These are phyloP conservation scores for Theristicus caerulescens DNA, from an alignment of 2,113 vertebrate genomes.

Conservation along the genomic window DNA sequence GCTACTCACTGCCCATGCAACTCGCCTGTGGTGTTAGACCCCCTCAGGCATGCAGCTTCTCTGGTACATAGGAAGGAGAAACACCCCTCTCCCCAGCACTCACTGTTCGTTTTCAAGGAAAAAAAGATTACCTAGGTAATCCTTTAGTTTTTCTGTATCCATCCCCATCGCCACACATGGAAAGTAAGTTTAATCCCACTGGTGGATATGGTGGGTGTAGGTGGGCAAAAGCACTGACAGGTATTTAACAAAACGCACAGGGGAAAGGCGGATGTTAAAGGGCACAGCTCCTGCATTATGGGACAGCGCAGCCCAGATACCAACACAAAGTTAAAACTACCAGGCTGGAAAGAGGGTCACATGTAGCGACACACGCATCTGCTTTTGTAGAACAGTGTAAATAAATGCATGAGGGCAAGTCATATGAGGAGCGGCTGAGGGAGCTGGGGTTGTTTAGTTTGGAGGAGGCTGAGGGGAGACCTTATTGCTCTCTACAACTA, in stretches of 20 bases:
- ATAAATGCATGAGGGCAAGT: neutral
- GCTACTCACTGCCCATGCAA: neutral
- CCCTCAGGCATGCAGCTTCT: no score
- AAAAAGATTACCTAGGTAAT: neutral
- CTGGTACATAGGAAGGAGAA: neutral
- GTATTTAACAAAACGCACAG: neutral
- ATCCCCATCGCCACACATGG: neutral
- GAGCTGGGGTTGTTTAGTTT: neutral
- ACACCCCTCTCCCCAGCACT: neutral
- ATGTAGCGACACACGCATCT: rapidly evolving
- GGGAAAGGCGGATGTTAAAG: no score
- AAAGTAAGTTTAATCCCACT: neutral
- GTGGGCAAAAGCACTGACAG: neutral
- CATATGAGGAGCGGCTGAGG: no score
- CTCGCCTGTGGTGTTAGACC: rapidly evolving
- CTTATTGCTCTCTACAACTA: no score
- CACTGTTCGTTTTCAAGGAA: neutral
- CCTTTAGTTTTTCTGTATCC: neutral
- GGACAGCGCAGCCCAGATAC: rapidly evolving
- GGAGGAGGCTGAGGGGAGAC: neutral
- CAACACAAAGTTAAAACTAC: no score
- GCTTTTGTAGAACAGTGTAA: neutral
- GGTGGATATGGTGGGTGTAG: no score
- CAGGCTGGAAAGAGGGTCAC: no score
- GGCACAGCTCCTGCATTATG: rapidly evolving